Evolutionary conservation across 2,888 invertebrate genomes (phyloP), one percentile per base, ranked within the genome.

Genomic region (Cylloceria caligata): DNA sequence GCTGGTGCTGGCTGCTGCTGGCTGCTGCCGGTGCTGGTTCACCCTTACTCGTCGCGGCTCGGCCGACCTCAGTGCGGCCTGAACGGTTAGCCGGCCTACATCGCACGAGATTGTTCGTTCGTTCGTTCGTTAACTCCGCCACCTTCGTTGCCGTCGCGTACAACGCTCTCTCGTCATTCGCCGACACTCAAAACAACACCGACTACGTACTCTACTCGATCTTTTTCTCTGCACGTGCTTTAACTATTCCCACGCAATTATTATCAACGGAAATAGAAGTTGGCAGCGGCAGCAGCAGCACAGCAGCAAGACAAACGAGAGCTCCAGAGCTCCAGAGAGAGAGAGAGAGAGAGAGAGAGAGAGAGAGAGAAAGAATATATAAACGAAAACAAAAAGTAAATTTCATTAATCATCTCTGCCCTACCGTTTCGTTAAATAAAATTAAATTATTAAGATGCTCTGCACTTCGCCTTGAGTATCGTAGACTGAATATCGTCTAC

Each of bases 1-100:
- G 65, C 30, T 69, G 69, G 55, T 69, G 69, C 60, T 71, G 69
- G 80, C 57, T 62, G 67, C 52, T 71, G 71, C 71, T 71, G 71
- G 57, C 69, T 71, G 81, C 74, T 82, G 78, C 78, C 71, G 80
- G 72, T 67, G 80, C 65, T 73, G 87, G 88, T 89, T 89, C 89
- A 89, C 88, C 89, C 87, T 89, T 88, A 88, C 87, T 87, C 84
- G 87, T 86, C 84, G 86, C 83, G 86, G 87, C 86, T 85, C 86
- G 86, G 83, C 87, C 85, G 86, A 86, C 86, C 87, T 91, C 91
- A 92, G 92, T 92, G 90, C 92, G 92, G 92, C 92, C 92, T 91
- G 90, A 92, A 91, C 91, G 91, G 89, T 91, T 89, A 89, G 90
- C 90, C 92, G 92, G 92, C 92, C 92, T 92, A 92, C 88, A 89